These are phyloP conservation scores for Drosophila pseudoobscura DNA, from an alignment of 1,140 invertebrate genomes.

Conservation along the genomic window DNA sequence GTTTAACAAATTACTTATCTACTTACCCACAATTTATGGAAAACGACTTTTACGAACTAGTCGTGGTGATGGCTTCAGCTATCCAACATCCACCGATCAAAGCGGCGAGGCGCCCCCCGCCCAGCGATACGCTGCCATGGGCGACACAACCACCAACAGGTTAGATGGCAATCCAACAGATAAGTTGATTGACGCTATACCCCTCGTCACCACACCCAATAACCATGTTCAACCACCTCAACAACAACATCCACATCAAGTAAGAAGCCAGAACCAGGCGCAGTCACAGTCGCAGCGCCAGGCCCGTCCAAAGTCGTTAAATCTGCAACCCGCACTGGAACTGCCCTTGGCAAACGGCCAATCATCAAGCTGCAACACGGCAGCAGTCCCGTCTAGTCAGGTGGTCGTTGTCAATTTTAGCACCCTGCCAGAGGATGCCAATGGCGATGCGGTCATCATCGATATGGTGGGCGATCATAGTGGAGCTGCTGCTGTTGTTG, in stretches of 20 bases:
- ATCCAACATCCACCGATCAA: slow-evolving; percentile 91
- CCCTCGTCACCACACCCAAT: slow-evolving; percentile 44
- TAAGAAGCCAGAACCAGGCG: slow-evolving; percentile 34
- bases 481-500: neutral
- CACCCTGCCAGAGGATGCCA: neutral
- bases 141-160: slow-evolving; percentile 88
- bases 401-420: no score
- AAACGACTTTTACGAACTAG: slow-evolving; percentile 84
- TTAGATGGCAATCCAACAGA: slow-evolving; percentile 85
- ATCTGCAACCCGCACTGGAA: slow-evolving; percentile 21
- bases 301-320: slow-evolving; percentile 3
- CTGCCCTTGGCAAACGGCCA: slow-evolving; percentile 38
- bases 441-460: slow-evolving; percentile 26
- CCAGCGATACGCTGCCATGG: slow-evolving; percentile 93
- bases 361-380: slow-evolving; percentile 31
- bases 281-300: neutral
- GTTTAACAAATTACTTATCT: slow-evolving; percentile 71
- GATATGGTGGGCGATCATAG: slow-evolving; percentile 56
- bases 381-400: slow-evolving; percentile 47
- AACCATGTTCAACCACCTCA: slow-evolving; percentile 26
- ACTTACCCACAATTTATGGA: slow-evolving; percentile 74
- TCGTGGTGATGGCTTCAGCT: slow-evolving; percentile 94
- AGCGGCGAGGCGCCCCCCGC: slow-evolving; percentile 84
- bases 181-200: slow-evolving; percentile 73
- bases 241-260: slow-evolving; percentile 50